Evolutionary conservation across 2,888 invertebrate genomes (phyloP), one percentile per base, ranked within the genome.

Genomic region (Periphyllus acericola): DNA sequence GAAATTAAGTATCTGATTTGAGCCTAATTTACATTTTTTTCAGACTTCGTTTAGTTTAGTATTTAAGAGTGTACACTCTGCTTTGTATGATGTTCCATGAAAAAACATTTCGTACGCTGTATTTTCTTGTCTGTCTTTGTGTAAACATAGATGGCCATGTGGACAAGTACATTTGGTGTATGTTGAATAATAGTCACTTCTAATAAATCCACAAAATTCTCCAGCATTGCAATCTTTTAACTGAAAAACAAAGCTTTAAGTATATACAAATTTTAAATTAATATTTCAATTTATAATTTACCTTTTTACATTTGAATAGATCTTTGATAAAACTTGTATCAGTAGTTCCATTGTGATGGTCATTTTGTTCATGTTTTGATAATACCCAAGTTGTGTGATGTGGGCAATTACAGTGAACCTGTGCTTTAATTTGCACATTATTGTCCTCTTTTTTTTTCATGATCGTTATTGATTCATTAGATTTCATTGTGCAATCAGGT

Each of bases 131-230:
- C 92, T 91, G 74, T 93, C 90, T 46, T 93, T 92, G 89, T 93
- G 93, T 29, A 94, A 92, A 90, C 95, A 95, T 52, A 94, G 92
- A 90, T 94, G 93, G 19, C 92, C 92, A 89, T 91, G 91, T 0
- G 94, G 95, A 89, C 95, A 95, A 40, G 93, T 91, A 89, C 95
- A 95, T 14, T 92, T 93, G 90, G 94, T 94, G 90, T 94, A 94
- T 25, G 94, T 92, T 14, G 94, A 93, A 89, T 93, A 93, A 17
- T 93, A 91, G 90, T 94, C 94, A n/a, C 92, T 91, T 90, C 93
- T 92, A 17, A 94, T 93, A 89, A 93, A 92, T 0, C 95, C 95
- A 90, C 95, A 95, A 90, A 93, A 93, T 68, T 94, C 94, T 0
- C 92, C 92, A 0, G 92, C 91, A 32, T 92, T 92, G 90, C 95